Percentiles rank a stretch among this genome's conserved stretches.
Conservation (phyloP, 64 coral and sea anemone species). For the Hydrozoanthus tunicans region DNA sequence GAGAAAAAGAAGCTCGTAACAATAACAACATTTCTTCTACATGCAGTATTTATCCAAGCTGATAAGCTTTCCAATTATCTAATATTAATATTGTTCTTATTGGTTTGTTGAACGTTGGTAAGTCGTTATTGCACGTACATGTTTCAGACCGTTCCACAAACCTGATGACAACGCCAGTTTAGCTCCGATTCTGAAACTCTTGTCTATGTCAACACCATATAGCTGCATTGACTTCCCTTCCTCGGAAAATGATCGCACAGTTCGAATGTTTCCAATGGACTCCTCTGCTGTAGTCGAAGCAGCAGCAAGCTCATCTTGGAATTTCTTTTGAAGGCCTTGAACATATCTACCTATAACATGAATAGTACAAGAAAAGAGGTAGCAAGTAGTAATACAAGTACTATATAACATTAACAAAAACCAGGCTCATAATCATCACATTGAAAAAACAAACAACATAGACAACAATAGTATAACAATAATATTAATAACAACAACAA, state of each 20-base stretch:
- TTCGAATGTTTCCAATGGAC: constrained; percentile 88
- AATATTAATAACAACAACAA: background rate
- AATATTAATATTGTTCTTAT: no score
- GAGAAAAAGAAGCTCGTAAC: no score
- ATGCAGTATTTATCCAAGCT: no score
- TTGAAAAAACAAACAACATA: background rate
- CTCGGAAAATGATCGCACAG: constrained; percentile 94
- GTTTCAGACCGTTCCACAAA: background rate
- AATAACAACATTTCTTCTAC: no score
- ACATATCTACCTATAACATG: constrained; percentile 69
- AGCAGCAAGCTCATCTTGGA: constrained; percentile 88
- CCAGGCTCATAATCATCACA: no score
- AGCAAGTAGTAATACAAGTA: background rate
- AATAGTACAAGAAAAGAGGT: background rate
- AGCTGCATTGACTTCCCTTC: constrained; percentile 84
- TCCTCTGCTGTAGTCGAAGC: constrained; percentile 88
- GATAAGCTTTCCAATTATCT: no score
- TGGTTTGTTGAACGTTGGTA: no score
- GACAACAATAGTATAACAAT: background rate
- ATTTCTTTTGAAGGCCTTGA: constrained; percentile 74
- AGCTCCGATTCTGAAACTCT: constrained; percentile 79
- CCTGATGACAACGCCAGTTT: constrained; percentile 84
- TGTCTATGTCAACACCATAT: constrained; percentile 73
- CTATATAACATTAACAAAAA: background rate
- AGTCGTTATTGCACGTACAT: no score